Evolutionary conservation across 2,113 vertebrate species (phyloP).

Genomic region (Passer montanus): DNA sequence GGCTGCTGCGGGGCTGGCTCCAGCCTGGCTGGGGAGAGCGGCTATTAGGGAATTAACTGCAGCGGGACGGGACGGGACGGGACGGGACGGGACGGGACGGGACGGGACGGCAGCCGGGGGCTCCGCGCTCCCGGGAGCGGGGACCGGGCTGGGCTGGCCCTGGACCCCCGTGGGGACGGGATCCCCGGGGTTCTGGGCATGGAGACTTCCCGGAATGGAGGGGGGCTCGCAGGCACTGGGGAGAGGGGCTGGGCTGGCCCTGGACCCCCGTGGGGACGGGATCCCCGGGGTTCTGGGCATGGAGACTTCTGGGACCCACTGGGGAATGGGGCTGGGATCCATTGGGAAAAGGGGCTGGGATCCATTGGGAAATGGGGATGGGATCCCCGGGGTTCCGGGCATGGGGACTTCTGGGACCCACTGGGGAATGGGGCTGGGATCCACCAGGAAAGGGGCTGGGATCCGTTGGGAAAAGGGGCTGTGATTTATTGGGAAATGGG

Average conservation of each 20-base stretch:
- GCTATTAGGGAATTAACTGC: conserved; percentile 45
- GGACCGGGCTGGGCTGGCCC: fast-evolving
- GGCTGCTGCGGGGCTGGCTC: conserved; percentile 41
- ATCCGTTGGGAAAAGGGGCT: too few relatives aligned
- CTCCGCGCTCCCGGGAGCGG: neutral
- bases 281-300: too few relatives aligned
- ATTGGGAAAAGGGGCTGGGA: too few relatives aligned
- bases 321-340: neutral
- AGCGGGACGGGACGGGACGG: neutral
- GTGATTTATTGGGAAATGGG: too few relatives aligned
- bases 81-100: too few relatives aligned
- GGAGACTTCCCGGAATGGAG: neutral
- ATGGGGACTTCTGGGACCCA: too few relatives aligned
- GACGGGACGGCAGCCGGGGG: neutral
- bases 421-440: too few relatives aligned
- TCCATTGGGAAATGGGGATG: neutral
- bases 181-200: fast-evolving
- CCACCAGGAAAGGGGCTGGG: too few relatives aligned
- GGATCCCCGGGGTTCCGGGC: too few relatives aligned
- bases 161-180: neutral
- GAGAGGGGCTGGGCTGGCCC: too few relatives aligned
- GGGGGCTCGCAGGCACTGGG: too few relatives aligned
- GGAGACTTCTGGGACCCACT: neutral
- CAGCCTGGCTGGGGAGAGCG: conserved; percentile 54
- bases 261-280: too few relatives aligned